Evolutionary conservation across 2,797 vertebrate genomes (phyloP), one percentile per base, ranked within the genome.

Genomic region (Semaprochilodus insignis): DNA sequence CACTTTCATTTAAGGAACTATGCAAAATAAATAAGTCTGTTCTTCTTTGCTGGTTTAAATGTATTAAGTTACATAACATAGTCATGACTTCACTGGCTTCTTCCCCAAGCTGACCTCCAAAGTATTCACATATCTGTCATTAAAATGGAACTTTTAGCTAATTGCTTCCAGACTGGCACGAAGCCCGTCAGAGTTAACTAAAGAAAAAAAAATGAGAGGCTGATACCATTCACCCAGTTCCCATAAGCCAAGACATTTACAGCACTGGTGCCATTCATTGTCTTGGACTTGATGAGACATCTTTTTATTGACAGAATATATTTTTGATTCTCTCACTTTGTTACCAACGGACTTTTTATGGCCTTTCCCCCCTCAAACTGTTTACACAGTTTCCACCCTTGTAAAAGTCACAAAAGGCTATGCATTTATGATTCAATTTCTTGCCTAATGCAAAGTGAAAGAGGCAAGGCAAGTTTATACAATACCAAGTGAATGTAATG

Each of bases 81-180:
- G 34, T 71, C 54, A 83, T 81, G 63, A 44, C 73, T 66, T 86
- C 80, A 65, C 59, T 74, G 72, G 75, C 67, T 79, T 74, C 44
- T 67, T 80, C 40, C 62, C 78, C 77, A 72, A 69, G 55, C 17
- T 77, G 63, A 81, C 78, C 77, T 80, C 51, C 70, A 83, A 78
- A 81, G 79, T 55, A 80, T 87, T 85, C 83, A 83, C 80, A 85
- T 83, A 79, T 83, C 87, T 75, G 59, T 66, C 75, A 73, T 76
- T 82, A 59, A 81, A 81, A 85, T 5, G 14, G 54, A 79, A 79
- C 66, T 57, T 79, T 73, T 44, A 66, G 75, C 71, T 88, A 86
- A 88, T 86, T 81, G 78, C 73, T 86, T 86, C 83, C 85, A 88
- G 85, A 85, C 73, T 85, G 81, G 76, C 78, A 48, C 71, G 72